A percentile compares a stretch with the other conserved stretches of the same genome.
Evolutionary conservation across 2,888 invertebrate genomes (phyloP).

Genomic region (Philopedon plagiatum): DNA sequence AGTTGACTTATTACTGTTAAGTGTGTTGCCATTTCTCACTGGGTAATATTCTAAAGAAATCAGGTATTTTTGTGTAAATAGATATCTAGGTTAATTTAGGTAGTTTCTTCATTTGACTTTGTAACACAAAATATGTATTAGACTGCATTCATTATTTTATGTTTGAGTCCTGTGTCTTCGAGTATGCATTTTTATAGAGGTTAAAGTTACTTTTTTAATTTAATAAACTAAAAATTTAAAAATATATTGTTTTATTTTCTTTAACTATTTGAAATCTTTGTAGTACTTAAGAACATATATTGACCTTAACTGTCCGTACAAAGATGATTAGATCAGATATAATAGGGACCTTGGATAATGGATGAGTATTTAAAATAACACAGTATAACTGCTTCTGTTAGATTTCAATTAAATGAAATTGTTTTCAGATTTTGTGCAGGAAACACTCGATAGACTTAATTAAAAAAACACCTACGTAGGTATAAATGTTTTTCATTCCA

Average conservation of each 20-base stretch:
- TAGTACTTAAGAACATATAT: too few species aligned
- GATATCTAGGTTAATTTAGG: conserved; percentile 7
- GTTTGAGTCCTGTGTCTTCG: conserved; percentile 9
- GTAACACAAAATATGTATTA: conserved; percentile 17
- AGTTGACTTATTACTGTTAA: conserved; percentile 10
- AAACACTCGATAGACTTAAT: too few species aligned
- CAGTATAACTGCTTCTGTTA: too few species aligned
- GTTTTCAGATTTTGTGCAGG: too few species aligned
- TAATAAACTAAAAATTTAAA: conserved; percentile 14
- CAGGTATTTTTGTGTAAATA: conserved; percentile 30
- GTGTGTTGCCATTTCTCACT: background rate
- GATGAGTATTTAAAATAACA: too few species aligned
- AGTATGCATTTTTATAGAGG: conserved; percentile 38
- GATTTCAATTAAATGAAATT: too few species aligned
- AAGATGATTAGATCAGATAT: too few species aligned
- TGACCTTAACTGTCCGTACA: too few species aligned
- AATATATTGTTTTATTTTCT: conserved; percentile 5
- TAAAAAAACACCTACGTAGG: too few species aligned
- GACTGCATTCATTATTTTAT: conserved; percentile 30
- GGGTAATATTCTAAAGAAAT: background rate
- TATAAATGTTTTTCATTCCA: too few species aligned
- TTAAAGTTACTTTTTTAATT: conserved; percentile 43
- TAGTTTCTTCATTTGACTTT: background rate
- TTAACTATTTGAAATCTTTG: background rate
- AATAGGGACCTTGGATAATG: too few species aligned